phyloP scores from a whole-genome alignment of 2,797 vertebrate species.

The Galago senegalensis region DNA sequence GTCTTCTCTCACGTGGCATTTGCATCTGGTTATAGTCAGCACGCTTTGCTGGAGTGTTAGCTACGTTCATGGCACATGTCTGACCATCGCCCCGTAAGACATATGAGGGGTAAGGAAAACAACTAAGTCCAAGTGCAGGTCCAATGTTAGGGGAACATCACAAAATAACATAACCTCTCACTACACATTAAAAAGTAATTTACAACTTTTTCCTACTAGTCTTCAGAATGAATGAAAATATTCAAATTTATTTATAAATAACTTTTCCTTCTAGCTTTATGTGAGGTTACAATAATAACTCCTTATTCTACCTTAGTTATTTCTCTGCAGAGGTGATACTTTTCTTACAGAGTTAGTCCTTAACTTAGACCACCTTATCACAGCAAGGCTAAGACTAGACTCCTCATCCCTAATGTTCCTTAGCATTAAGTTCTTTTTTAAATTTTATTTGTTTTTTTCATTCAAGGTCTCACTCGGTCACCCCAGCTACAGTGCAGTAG shows the following conservation, averaged over 20 bases:
- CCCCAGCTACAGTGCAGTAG: too few relatives aligned
- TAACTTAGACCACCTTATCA: not conserved
- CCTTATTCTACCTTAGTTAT: not conserved
- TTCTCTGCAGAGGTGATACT: not conserved
- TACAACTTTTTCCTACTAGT: not conserved
- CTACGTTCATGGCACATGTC: not conserved
- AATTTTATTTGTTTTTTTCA: too few relatives aligned
- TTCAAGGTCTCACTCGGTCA: too few relatives aligned
- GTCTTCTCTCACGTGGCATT: not conserved
- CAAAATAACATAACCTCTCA: not conserved
- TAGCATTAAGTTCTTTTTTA: too few relatives aligned
- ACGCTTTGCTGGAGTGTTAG: not conserved
- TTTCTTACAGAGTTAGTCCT: not conserved
- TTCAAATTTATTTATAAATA: not conserved
- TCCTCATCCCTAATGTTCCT: not conserved
- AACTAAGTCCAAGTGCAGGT: not conserved
- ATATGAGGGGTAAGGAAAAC: not conserved
- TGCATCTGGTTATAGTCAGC: not conserved
- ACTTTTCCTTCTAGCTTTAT: not conserved
- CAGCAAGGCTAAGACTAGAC: not conserved
- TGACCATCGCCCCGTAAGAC: not conserved
- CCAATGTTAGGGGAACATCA: not conserved
- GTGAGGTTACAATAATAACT: not conserved
- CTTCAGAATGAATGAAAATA: not conserved
- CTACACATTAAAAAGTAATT: not conserved